phyloP scores from a whole-genome alignment of 2,113 vertebrate species.

The Colius striatus region DNA sequence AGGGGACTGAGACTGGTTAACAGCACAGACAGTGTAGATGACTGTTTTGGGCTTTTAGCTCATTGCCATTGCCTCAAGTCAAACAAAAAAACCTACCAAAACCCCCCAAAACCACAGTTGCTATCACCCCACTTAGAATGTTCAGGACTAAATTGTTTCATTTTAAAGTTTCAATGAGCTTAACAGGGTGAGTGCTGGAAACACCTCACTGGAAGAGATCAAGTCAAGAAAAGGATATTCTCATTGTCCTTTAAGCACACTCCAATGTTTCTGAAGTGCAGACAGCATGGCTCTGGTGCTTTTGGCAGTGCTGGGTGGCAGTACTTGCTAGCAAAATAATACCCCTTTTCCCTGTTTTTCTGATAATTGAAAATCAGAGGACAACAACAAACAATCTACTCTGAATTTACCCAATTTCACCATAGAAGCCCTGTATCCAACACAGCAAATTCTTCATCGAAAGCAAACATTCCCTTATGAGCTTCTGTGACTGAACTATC shows the following conservation, averaged over 20 bases:
- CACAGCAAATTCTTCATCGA: background rate
- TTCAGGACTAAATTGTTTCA: background rate
- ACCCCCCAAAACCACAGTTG: background rate
- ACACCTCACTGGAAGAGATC: background rate
- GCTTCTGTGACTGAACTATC: background rate
- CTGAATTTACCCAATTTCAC: background rate
- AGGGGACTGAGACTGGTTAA: fast-evolving
- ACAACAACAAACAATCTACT: background rate
- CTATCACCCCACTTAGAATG: background rate
- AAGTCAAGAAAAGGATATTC: background rate
- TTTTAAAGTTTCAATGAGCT: background rate
- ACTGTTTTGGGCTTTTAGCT: background rate
- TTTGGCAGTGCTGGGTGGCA: too few species aligned
- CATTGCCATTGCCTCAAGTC: background rate
- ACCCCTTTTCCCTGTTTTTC: background rate
- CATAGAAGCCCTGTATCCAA: fast-evolving
- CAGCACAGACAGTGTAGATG: fast-evolving
- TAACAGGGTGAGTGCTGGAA: background rate
- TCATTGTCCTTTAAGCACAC: background rate
- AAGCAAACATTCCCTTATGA: background rate
- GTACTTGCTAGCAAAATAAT: background rate
- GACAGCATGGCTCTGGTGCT: background rate
- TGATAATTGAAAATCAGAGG: background rate
- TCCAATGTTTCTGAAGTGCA: background rate
- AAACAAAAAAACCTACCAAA: background rate